phyloP scores from a whole-genome alignment of 2,113 vertebrate genomes.

The Chionis minor region DNA sequence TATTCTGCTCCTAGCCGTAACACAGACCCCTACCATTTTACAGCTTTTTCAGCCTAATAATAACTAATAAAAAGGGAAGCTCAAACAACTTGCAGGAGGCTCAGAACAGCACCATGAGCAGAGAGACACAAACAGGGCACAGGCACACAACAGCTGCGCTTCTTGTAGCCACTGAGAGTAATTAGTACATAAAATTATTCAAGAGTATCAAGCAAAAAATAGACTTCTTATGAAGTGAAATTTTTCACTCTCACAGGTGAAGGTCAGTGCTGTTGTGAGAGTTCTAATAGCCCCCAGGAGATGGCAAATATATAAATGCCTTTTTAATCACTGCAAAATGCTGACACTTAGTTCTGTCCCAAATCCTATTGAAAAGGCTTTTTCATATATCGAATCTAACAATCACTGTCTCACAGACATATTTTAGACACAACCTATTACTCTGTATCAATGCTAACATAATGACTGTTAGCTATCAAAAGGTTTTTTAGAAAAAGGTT shows the following conservation, averaged over 20 bases:
- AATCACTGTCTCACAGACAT: background rate
- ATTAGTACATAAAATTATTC: background rate
- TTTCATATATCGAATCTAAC: background rate
- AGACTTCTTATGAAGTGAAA: background rate
- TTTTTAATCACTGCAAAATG: constrained; percentile 1
- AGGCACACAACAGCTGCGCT: background rate
- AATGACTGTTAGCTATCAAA: background rate
- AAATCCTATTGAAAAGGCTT: background rate
- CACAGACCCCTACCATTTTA: background rate
- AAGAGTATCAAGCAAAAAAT: background rate
- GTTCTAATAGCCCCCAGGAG: background rate
- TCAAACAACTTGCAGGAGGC: background rate
- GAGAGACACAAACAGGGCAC: background rate
- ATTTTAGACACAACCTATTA: background rate
- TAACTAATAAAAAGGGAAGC: background rate
- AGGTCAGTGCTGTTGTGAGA: background rate
- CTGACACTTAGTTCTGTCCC: background rate
- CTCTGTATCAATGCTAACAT: constrained; percentile 2
- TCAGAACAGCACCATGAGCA: background rate
- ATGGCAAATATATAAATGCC: background rate
- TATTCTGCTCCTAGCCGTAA: background rate
- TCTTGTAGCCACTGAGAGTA: background rate
- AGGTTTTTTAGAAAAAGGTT: background rate
- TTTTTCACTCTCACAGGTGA: background rate
- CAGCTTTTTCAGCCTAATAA: background rate